A percentile compares a stretch with the other conserved stretches of the same genome.
Evolutionary conservation across 1,140 invertebrate species (phyloP).

Genomic region (Spodoptera litura): DNA sequence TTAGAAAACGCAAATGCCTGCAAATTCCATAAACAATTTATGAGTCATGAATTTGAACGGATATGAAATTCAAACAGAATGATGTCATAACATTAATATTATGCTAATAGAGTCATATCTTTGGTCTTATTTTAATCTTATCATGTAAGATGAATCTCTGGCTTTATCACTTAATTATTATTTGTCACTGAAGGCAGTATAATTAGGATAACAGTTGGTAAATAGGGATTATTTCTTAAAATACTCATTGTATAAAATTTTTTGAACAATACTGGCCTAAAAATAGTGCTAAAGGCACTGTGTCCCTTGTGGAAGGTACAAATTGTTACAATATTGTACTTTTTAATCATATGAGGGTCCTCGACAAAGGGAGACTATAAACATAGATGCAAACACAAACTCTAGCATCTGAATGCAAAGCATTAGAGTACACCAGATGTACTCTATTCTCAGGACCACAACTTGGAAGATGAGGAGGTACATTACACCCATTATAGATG

Average conservation of each 20-base stretch:
- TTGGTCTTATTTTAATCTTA: slow-evolving; percentile 7
- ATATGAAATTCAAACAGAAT: slow-evolving; percentile 7
- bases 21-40: background rate
- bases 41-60: slow-evolving; percentile 4
- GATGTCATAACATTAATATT: slow-evolving; percentile 17
- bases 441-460: slow-evolving; percentile 93
- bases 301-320: background rate
- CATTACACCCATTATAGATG: slow-evolving; percentile 91
- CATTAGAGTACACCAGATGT: slow-evolving; percentile 94
- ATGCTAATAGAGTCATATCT: background rate
- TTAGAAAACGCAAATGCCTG: background rate
- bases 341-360: slow-evolving; percentile 85
- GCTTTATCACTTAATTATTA: slow-evolving; percentile 1
- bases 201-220: slow-evolving; percentile 4
- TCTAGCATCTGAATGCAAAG: slow-evolving; percentile 92
- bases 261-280: slow-evolving; percentile 15
- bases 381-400: slow-evolving; percentile 91
- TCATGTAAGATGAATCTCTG: slow-evolving; percentile 3
- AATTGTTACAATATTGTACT: slow-evolving; percentile 18
- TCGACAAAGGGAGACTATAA: slow-evolving; percentile 91
- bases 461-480: slow-evolving; percentile 95
- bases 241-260: slow-evolving; percentile 13
- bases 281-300: slow-evolving; percentile 36
- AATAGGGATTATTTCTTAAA: background rate
- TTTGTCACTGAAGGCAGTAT: slow-evolving; percentile 34